These are phyloP conservation scores for Tetragnatha versicolor DNA, from an alignment of 1,140 invertebrate species.

Conservation along the genomic window DNA sequence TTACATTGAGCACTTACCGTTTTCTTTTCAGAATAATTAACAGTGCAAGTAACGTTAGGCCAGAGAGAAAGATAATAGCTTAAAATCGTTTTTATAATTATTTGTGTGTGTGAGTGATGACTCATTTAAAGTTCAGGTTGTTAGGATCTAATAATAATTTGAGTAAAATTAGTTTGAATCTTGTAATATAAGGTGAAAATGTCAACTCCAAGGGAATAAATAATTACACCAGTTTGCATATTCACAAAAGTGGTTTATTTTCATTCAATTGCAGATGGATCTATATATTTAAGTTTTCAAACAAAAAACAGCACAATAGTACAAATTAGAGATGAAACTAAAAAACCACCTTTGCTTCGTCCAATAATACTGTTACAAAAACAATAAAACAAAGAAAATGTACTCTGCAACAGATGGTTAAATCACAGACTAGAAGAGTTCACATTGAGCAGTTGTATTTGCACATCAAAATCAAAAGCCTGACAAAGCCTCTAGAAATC, in stretches of 20 bases:
- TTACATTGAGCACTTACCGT: too few relatives aligned
- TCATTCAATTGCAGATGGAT: conserved; percentile 36
- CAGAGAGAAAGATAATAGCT: too few relatives aligned
- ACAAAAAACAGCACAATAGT: conserved; percentile 50
- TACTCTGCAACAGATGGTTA: conserved; percentile 53
- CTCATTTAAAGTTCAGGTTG: too few relatives aligned
- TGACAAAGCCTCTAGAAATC: not conserved
- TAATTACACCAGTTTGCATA: too few relatives aligned
- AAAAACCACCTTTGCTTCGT: conserved; percentile 54
- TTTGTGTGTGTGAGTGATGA: too few relatives aligned
- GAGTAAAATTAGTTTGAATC: too few relatives aligned
- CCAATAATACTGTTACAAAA: conserved; percentile 55
- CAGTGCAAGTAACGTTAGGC: too few relatives aligned
- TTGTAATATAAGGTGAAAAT: too few relatives aligned
- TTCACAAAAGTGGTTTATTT: conserved; percentile 56
- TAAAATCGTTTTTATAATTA: too few relatives aligned
- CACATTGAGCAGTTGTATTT: conserved; percentile 54
- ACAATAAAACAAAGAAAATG: conserved; percentile 45
- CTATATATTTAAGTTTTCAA: conserved; percentile 51
- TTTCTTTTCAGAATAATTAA: too few relatives aligned
- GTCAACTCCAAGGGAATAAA: too few relatives aligned
- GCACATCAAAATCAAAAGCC: conserved; percentile 50
- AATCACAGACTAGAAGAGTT: conserved; percentile 56
- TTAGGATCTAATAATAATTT: too few relatives aligned
- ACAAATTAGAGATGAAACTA: conserved; percentile 54